These are phyloP conservation scores for Echeneis naucrates DNA, from an alignment of 2,797 vertebrate genomes.

Conservation along the genomic window DNA sequence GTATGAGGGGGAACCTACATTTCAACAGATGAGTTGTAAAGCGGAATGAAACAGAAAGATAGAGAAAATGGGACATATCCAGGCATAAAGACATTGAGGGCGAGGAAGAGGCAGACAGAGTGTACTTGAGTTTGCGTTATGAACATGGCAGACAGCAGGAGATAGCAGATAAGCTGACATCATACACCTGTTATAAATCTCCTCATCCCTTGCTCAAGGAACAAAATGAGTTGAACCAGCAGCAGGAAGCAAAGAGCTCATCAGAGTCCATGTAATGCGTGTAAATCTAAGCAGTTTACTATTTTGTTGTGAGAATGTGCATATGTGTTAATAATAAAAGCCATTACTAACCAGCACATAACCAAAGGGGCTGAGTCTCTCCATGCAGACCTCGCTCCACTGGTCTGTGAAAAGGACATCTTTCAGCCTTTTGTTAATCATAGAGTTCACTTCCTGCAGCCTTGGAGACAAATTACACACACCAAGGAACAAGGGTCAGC, in stretches of 20 bases:
- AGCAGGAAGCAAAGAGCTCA: slow-evolving; percentile 44
- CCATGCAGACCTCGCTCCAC: slow-evolving; percentile 98
- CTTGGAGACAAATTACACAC: slow-evolving; percentile 80
- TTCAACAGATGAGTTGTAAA: background rate
- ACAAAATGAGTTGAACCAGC: slow-evolving; percentile 58
- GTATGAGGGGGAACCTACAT: background rate
- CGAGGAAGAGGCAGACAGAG: slow-evolving; percentile 13
- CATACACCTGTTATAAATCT: slow-evolving; percentile 62
- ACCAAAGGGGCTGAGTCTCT: slow-evolving; percentile 93
- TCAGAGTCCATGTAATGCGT: slow-evolving; percentile 8
- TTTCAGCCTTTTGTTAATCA: slow-evolving; percentile 97
- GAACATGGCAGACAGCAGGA: slow-evolving; percentile 43
- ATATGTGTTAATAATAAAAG: slow-evolving; percentile 57
- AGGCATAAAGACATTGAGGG: slow-evolving; percentile 13
- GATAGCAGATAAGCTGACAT: slow-evolving; percentile 62
- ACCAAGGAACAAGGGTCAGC: slow-evolving; percentile 50
- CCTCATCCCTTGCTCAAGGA: slow-evolving; percentile 54
- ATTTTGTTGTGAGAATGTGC: slow-evolving; percentile 35
- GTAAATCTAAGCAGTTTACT: slow-evolving; percentile 30
- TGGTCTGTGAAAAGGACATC: slow-evolving; percentile 98
- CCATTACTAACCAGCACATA: slow-evolving; percentile 93
- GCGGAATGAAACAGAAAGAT: background rate
- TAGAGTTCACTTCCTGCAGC: slow-evolving; percentile 98
- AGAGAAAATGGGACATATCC: background rate
- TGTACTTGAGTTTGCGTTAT: slow-evolving; percentile 33